Base-by-base conservation (phyloP, 1,140 invertebrate genomes). In the Pogonus chalceus region DNA sequence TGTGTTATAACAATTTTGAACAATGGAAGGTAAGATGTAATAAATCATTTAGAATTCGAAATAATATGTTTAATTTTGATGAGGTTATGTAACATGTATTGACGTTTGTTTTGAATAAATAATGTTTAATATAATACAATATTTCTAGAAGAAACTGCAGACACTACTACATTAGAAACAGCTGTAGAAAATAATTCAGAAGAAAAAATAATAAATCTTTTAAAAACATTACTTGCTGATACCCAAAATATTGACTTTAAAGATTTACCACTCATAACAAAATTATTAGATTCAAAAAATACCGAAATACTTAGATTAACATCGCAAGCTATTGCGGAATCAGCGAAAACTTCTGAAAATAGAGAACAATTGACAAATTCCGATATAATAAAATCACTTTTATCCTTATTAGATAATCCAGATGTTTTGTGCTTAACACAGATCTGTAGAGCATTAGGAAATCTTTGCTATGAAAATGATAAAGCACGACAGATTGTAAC, bases 391-490 rank as follows among this genome's bases (percentile, higher is more conserved):
- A 68, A 73, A 37, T 70, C 70, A 24, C 72, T 87, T 37, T 65
- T 84, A 23, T 63, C 74, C 35, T 69, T 81, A 55, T 62, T 83
- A 20, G 62, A 72, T 18, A 54, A 56, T 20, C 39, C 58, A 51
- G 54, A 58, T 50, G 76, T 76, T 52, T 66, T 78, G 54, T 74
- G 81, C 51, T 60, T 83, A 21, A 83, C 80, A 54, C 88, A 92
- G 64, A 77, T 80, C 18, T 87, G 85, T 57, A 76, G 90, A 62
- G 88, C 88, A 3, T 69, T 94, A 20, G 90, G 88, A 43, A 94
- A 94, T 69, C 83, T 93, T 60, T 92, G 87, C 62, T 93, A 84
- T 69, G 85, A 92, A 63, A 91, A 90, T 75, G 84, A 90, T 79
- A 75, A 74, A 60, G 77, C 77, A 21, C 75, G 82, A 54, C 76